Conservation (phyloP, 2,797 vertebrate genomes). For the Microctenopoma steveboyesi region DNA sequence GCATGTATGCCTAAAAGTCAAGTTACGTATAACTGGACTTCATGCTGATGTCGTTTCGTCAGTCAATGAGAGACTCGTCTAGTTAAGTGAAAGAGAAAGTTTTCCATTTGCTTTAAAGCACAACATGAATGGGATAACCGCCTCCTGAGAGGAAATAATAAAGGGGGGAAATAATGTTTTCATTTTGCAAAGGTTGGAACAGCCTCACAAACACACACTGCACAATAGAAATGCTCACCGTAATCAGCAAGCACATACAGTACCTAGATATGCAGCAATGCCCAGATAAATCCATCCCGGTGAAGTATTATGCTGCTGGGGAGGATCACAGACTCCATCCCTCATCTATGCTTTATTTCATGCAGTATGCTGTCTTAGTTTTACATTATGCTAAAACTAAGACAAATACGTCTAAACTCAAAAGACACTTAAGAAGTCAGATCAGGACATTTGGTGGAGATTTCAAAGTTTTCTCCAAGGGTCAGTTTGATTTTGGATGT, state of each 20-base stretch:
- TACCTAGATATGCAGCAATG: conserved; percentile 54
- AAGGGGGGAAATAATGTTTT: conserved; percentile 42
- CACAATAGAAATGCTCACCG: conserved; percentile 28
- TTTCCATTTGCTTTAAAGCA: conserved; percentile 40
- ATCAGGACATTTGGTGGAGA: conserved; percentile 34
- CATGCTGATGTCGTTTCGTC: conserved; percentile 5
- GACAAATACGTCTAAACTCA: conserved; percentile 61
- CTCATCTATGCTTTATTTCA: conserved; percentile 68
- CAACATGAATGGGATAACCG: conserved; percentile 47
- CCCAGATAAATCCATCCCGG: conserved; percentile 76
- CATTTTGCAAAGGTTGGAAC: conserved; percentile 54
- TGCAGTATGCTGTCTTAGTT: no score
- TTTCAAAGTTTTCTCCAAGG: conserved; percentile 26
- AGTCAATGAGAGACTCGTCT: conserved; percentile 25
- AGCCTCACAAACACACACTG: conserved; percentile 41
- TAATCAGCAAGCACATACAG: conserved; percentile 51
- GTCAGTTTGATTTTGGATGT: conserved; percentile 58
- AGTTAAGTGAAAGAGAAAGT: conserved; percentile 45
- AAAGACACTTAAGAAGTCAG: conserved; percentile 45
- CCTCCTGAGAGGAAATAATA: conserved; percentile 33
- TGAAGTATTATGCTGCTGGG: conserved; percentile 78
- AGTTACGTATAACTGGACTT: background rate
- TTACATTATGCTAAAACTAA: conserved; percentile 70
- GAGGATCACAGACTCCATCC: conserved; percentile 68
- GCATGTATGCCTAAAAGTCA: background rate